Evolutionary conservation across 2,888 invertebrate genomes (phyloP), one percentile per base, ranked within the genome.

Genomic region (Cerastis leucographa): DNA sequence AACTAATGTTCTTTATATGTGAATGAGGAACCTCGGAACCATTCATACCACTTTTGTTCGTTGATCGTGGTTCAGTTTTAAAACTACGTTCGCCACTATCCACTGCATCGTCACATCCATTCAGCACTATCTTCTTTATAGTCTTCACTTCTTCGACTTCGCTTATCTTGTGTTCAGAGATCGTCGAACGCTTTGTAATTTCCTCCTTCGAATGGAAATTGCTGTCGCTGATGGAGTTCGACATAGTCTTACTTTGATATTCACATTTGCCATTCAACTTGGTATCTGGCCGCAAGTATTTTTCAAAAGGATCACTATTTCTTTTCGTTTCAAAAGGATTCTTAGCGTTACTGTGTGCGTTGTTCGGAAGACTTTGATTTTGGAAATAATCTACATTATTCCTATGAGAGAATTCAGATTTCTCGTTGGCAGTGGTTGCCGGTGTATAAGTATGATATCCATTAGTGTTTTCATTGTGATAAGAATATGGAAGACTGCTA

Each of bases 81-180:
- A 78, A 79, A 74, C 65, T 74, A 49, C 78, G 77, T 46, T 86
- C 88, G 9, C 84, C 78, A 74, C 78, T 79, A 67, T 90, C 85
- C n/a, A 74, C 86, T 40, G 84, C 78, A 42, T 90, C 92, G 62
- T 90, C 91, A 46, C 94, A 92, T 56, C 96, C 96, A 85, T 96
- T 97, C 7, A 96, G 87, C 49, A 95, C 88, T 75, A 96, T 91
- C 90, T 95, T 97, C 89, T 95, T 96, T 81, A 95, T 94, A n/a
- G 96, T 97, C 81, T 95, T 96, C 51, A 96, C 93, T 93, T 97
- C 96, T 91, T 97, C 95, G 14, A 94, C 90, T 92, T 97, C 94
- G 84, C 91, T 96, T 83, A 96, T 92, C 88, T 95, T 94, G 80
- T 95, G 94, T 86, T 97, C 96, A 25, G 94, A 95, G 79, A 97